Conservation (phyloP, 2,888 invertebrate species). For the Pardosa pseudoannulata region DNA sequence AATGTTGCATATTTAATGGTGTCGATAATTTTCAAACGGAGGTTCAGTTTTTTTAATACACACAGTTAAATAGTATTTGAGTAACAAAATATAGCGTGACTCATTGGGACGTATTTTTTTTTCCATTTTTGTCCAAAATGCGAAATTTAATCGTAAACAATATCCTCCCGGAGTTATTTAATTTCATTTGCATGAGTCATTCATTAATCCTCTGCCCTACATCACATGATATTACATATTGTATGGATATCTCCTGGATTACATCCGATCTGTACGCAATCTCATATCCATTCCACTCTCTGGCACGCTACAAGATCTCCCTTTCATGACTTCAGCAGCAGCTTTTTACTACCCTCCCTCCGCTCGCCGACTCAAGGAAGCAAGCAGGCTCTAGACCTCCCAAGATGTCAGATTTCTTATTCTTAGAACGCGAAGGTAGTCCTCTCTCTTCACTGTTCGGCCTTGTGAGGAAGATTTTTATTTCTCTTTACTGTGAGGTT, state of each 20-base stretch:
- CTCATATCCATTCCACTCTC: not conserved
- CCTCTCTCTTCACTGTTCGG: conserved; percentile 8
- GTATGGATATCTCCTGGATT: not conserved
- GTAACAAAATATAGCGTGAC: too few relatives aligned
- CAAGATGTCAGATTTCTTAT: conserved; percentile 26
- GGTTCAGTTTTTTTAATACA: too few relatives aligned
- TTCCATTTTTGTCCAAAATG: too few relatives aligned
- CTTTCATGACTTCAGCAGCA: conserved; percentile 3
- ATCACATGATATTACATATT: too few relatives aligned
- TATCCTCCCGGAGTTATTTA: too few relatives aligned
- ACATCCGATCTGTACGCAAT: not conserved
- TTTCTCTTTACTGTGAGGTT: conserved; percentile 11
- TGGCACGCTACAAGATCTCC: not conserved
- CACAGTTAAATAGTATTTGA: too few relatives aligned
- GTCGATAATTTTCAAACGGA: too few relatives aligned
- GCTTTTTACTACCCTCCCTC: conserved; percentile 15
- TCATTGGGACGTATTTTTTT: too few relatives aligned
- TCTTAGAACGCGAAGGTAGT: conserved; percentile 28
- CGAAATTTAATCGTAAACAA: too few relatives aligned
- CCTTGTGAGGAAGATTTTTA: conserved; percentile 12
- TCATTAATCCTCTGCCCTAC: too few relatives aligned
- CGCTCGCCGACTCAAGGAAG: not conserved
- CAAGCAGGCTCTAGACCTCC: conserved; percentile 25
- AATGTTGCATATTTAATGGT: too few relatives aligned
- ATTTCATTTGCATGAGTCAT: too few relatives aligned